These are phyloP conservation scores for Salmo trutta DNA, from an alignment of 2,797 vertebrate species.

Conservation along the genomic window DNA sequence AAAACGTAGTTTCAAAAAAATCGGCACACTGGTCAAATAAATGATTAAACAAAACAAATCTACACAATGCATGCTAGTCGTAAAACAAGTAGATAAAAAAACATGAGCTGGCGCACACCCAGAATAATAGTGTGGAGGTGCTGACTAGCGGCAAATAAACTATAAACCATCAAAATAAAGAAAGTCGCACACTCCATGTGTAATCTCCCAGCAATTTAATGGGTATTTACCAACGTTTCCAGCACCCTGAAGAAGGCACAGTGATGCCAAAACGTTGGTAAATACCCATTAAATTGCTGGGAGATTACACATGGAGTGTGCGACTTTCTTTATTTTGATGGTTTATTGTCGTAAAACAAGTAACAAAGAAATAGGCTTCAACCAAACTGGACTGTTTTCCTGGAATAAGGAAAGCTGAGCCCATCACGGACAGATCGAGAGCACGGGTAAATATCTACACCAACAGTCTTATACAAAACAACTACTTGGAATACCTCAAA, in stretches of 20 bases:
- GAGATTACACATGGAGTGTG: too few species aligned
- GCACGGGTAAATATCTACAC: conserved; percentile 2
- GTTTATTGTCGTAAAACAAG: conserved; percentile 52
- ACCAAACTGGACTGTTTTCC: conserved; percentile 41
- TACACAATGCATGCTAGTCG: conserved; percentile 71
- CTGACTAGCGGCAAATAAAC: too few species aligned
- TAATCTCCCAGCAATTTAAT: too few species aligned
- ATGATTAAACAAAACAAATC: conserved; percentile 76
- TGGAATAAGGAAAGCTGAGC: conserved; percentile 52
- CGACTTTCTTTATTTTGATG: too few species aligned
- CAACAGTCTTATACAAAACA: neutral
- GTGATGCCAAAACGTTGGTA: too few species aligned
- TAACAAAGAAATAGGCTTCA: conserved; percentile 60
- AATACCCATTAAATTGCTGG: too few species aligned
- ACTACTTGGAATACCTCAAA: neutral
- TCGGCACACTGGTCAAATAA: conserved; percentile 73
- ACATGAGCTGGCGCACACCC: too few species aligned
- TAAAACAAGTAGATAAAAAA: conserved; percentile 46
- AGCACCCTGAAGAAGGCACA: too few species aligned
- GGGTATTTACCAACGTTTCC: too few species aligned
- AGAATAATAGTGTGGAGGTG: too few species aligned
- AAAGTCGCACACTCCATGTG: too few species aligned
- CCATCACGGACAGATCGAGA: conserved; percentile 32
- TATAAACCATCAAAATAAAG: too few species aligned
- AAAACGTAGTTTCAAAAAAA: conserved; percentile 76